Percentiles rank a stretch among this genome's conserved stretches.
phyloP scores from a whole-genome alignment of 2,113 vertebrate species.

The Burhinus oedicnemus region DNA sequence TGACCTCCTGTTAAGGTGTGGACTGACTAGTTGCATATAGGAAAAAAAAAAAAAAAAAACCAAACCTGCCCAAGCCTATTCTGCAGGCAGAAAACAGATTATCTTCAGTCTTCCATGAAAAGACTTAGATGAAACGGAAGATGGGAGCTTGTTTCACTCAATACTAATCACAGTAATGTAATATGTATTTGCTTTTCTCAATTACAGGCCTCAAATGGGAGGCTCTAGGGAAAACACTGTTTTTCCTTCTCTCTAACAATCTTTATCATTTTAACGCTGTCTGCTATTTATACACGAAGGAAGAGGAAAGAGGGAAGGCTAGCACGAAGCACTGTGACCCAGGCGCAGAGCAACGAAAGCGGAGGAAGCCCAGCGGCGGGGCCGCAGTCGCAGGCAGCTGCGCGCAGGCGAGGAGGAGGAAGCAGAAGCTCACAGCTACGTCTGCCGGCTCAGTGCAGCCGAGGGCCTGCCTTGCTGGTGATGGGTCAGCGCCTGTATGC shows the following conservation, averaged over 20 bases:
- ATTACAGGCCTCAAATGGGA: slow-evolving; percentile 15
- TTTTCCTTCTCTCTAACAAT: background rate
- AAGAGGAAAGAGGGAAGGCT: background rate
- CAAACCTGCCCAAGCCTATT: background rate
- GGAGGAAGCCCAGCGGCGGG: background rate
- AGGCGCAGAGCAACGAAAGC: background rate
- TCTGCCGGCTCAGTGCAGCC: background rate
- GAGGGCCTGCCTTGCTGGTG: background rate
- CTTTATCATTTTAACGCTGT: slow-evolving; percentile 34
- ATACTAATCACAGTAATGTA: slow-evolving; percentile 36
- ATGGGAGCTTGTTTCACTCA: slow-evolving; percentile 40
- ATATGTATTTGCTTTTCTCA: slow-evolving; percentile 56
- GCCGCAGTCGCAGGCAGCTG: background rate
- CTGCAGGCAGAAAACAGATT: slow-evolving; percentile 13
- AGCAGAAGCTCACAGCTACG: background rate
- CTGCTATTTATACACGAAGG: background rate
- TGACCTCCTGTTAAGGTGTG: background rate
- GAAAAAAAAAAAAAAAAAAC: background rate
- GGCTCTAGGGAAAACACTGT: background rate
- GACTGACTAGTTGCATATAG: background rate
- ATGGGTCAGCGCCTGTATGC: rapidly evolving
- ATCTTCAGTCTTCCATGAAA: slow-evolving; percentile 21
- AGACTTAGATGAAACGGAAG: slow-evolving; percentile 37
- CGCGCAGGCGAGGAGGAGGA: background rate
- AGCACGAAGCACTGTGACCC: background rate